A percentile compares a stretch with the other conserved stretches of the same genome.
Evolutionary conservation across 1,140 invertebrate species (phyloP).

Genomic region (Hypothenemus hampei): DNA sequence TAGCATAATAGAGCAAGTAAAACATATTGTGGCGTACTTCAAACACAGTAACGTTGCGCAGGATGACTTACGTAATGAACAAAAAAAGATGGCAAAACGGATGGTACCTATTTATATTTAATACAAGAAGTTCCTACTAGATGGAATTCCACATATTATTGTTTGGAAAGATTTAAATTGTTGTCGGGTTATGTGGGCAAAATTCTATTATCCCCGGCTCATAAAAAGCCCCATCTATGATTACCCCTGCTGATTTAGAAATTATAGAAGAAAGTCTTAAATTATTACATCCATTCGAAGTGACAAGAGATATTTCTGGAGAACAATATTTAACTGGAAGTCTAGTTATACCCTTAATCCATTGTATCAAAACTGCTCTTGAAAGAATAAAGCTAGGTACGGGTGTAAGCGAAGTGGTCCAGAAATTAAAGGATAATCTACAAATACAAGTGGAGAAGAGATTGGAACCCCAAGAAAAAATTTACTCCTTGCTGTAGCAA

Average conservation of each 20-base stretch:
- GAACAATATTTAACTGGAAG: constrained; percentile 3
- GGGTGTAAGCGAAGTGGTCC: not conserved
- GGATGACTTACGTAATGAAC: constrained; percentile 4
- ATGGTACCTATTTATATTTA: constrained; percentile 2
- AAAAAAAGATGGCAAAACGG: constrained; percentile 6
- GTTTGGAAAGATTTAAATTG: constrained; percentile 18
- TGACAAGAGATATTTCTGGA: constrained; percentile 6
- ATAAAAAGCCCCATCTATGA: constrained; percentile 4
- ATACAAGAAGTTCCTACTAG: not conserved
- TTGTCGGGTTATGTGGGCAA: not conserved
- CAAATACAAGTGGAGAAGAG: constrained; percentile 4
- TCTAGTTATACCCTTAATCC: constrained; percentile 8
- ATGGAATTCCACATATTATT: not conserved
- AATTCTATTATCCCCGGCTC: not conserved
- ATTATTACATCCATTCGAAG: constrained; percentile 2
- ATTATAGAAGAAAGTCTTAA: constrained; percentile 1
- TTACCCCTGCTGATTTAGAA: not conserved
- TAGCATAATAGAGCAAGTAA: constrained; percentile 4
- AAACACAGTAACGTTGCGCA: constrained; percentile 7
- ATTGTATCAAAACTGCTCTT: constrained; percentile 6
- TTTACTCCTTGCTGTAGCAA: constrained; percentile 3
- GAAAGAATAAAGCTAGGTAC: not conserved
- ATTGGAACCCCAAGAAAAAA: constrained; percentile 1
- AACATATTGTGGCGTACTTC: constrained; percentile 5
- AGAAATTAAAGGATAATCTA: constrained; percentile 1